phyloP scores from a whole-genome alignment of 2,113 vertebrate species.

The Rutilus rutilus region DNA sequence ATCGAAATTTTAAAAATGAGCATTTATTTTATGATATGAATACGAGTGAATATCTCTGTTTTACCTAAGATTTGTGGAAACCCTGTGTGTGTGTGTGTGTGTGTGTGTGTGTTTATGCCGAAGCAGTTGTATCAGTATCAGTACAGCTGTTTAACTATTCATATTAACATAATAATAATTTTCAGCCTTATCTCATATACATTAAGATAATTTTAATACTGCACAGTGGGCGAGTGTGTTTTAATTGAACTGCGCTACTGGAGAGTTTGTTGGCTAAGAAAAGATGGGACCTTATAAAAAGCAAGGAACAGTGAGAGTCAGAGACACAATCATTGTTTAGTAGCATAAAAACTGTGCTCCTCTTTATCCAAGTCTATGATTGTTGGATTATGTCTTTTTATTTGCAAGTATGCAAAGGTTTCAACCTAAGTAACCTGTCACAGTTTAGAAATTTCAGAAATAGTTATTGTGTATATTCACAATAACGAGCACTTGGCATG shows the following conservation, averaged over 20 bases:
- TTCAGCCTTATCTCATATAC: background rate
- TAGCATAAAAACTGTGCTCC: background rate
- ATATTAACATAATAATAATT: background rate
- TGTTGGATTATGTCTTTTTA: background rate
- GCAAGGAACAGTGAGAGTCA: background rate
- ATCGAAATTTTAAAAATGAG: background rate
- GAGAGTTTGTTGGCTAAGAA: background rate
- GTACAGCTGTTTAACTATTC: background rate
- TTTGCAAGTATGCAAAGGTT: slow-evolving; percentile 1
- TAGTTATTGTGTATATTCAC: slow-evolving; percentile 23
- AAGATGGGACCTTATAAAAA: slow-evolving; percentile 31
- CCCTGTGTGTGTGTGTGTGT: too few species aligned
- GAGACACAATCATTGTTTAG: background rate
- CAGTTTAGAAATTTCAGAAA: background rate
- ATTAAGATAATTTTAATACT: background rate
- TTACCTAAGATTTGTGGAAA: too few species aligned
- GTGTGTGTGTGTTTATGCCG: background rate
- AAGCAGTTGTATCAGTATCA: background rate
- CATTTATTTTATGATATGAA: background rate
- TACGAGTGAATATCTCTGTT: too few species aligned
- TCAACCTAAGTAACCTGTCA: background rate
- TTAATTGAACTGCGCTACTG: background rate
- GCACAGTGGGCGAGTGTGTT: background rate
- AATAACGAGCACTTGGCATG: slow-evolving; percentile 42
- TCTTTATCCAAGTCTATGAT: background rate